Base-by-base conservation (phyloP, 2,888 invertebrate species). In the Sceliomorpha sp. region DNA sequence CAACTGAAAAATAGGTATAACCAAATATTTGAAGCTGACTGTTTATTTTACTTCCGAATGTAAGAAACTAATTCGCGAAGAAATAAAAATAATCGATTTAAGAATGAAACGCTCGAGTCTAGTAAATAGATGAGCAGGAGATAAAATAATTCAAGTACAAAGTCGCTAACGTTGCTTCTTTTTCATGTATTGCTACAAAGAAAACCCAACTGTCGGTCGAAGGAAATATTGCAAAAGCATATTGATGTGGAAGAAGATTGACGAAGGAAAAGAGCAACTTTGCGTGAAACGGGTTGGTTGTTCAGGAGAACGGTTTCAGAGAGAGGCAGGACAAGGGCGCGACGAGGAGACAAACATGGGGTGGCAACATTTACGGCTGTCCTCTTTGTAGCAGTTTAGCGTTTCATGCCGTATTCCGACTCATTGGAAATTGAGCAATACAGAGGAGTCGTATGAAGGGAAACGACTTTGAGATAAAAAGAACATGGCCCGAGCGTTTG, bases 381-480 rank as follows among this genome's bases (percentile, higher is more conserved):
- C 80, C 81, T 81, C 87, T 87, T 87, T 86, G 87, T 85, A 83
- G 75, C 80, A 79, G 82, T 86, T 86, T 82, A 84, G 81, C 85
- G 85, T 85, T 87, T 87, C 84, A 85, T 84, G 85, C 85, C 85
- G 82, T 86, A 87, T 88, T 88, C 86, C 87, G 80, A 87, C 83
- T 87, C 87, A 87, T 87, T 88, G 87, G 83, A 87, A 87, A 88
- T 86, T 87, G 85, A 85, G 84, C 84, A 83, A 82, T 82, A 78
- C 69, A 78, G 77, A 79, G 74, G 75, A 78, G 74, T 72, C 74
- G 83, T 79, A 84, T 79, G 78, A 79, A 82, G 84, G 82, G 79
- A 83, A 79, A 82, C 79, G 76, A 84, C 83, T 84, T 84, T 85
- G 82, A 79, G 85, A 84, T 84, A 83, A 85, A 85, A 85, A 70